Evolutionary conservation across 1,140 invertebrate species (phyloP).

Genomic region (Psix sp.): DNA sequence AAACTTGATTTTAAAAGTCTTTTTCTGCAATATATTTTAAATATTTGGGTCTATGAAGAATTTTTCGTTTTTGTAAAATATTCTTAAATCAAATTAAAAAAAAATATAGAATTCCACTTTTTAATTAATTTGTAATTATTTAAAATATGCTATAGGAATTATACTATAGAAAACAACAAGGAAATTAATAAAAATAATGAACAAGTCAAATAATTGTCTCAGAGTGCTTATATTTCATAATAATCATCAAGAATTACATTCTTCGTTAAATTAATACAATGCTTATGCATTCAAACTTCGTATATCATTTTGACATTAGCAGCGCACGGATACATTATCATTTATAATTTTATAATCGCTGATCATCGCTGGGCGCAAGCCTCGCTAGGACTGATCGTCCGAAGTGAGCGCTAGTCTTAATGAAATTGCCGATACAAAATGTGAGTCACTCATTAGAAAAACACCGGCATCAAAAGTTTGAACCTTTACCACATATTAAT

Average conservation of each 20-base stretch:
- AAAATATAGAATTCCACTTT: no score
- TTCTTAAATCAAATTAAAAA: no score
- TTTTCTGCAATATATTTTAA: no score
- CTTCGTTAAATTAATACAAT: slow-evolving; percentile 66
- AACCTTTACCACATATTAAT: background rate
- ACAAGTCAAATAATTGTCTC: slow-evolving; percentile 63
- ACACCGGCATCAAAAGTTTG: background rate
- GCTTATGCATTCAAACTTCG: slow-evolving; percentile 46
- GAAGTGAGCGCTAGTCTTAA: background rate
- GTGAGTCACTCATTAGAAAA: slow-evolving; percentile 20
- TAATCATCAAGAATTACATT: slow-evolving; percentile 69
- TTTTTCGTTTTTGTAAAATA: no score
- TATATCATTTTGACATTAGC: slow-evolving; percentile 16
- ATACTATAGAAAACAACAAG: no score
- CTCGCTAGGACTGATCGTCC: background rate
- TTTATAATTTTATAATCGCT: slow-evolving; percentile 28
- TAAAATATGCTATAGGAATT: no score
- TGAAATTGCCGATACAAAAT: slow-evolving; percentile 27
- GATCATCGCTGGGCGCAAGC: background rate
- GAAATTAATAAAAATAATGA: no score
- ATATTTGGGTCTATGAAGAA: no score
- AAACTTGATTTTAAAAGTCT: no score
- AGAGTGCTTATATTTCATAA: slow-evolving; percentile 69
- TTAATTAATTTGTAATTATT: no score
- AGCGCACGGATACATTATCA: slow-evolving; percentile 18